Evolutionary conservation across 2,888 invertebrate species (phyloP), one percentile per base, ranked within the genome.

Genomic region (Clunio marinus): DNA sequence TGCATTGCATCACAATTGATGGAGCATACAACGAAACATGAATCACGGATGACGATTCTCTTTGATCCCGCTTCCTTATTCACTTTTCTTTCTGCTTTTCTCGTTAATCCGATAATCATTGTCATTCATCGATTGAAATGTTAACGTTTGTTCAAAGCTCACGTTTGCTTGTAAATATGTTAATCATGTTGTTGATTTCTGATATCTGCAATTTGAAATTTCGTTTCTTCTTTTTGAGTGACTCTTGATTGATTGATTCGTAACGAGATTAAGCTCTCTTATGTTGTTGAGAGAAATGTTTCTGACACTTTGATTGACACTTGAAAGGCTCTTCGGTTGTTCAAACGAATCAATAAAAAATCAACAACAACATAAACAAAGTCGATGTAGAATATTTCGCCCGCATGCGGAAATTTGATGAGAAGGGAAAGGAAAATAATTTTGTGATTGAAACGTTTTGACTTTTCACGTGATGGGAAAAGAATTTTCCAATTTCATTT

Each of bases 281-380:
- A 20, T 24, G 62, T 32, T 27, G 37, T 59, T 17, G 24, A 22
- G 17, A 15, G 10, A 10, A 32, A 32, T 63, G 45, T 17, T 46
- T 10, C 63, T 63, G 63, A 63, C 63, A 63, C 20, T 28, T 20
- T 63, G 63, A 63, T 63, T 63, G 63, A 63, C 63, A 63, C 27
- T 37, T 63, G 63, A 63, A 63, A 63, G 63, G 63, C 63, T 63
- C 37, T 46, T 63, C 46, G 45, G n/a, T 27, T 27, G n/a, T 27
- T 46, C 63, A 63, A 63, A 46, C 63, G 37, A 63, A 25, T 63
- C 28, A 27, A 63, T 63, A 37, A 22, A 24, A 62, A 22, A 22
- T 27, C 63, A 45, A 46, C 25, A 45, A 37, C 63, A 63, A 10
- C 37, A 45, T 32, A 32, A 59, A n/a, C n/a, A n/a, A n/a, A n/a